phyloP scores from a whole-genome alignment of 2,888 invertebrate species.

The Nephrotoma flavescens region DNA sequence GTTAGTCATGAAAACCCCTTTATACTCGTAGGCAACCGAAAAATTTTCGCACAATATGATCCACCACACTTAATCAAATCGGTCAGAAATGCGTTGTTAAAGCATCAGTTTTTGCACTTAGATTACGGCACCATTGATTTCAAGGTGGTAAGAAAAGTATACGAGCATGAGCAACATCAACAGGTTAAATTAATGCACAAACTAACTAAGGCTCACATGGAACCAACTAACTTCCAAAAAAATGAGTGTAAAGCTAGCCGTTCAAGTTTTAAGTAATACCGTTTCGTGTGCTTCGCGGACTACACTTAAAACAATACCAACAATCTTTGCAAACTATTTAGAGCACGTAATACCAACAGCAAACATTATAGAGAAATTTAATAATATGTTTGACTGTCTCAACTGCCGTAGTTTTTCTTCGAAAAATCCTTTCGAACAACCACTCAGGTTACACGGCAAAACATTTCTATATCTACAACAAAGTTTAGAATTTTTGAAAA shows the following conservation, averaged over 20 bases:
- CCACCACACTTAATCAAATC: neutral
- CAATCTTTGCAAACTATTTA: no score
- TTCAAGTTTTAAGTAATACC: neutral
- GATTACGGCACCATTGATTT: neutral
- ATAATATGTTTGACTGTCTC: no score
- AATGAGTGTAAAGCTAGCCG: neutral
- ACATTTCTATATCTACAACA: neutral
- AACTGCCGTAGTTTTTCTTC: no score
- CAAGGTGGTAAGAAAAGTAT: no score
- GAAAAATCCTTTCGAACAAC: no score
- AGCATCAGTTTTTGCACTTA: neutral
- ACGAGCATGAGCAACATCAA: neutral
- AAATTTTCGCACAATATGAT: no score
- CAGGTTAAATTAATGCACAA: neutral
- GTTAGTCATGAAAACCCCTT: no score
- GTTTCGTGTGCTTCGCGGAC: neutral
- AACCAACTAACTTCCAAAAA: neutral
- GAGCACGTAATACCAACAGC: no score
- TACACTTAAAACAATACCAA: neutral
- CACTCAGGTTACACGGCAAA: no score
- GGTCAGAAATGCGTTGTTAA: no score
- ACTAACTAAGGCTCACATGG: neutral
- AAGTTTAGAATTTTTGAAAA: neutral
- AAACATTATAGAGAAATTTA: no score
- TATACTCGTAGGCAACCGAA: no score